Base-by-base conservation (phyloP, 2,113 vertebrate genomes). In the Platysternon megacephalum region DNA sequence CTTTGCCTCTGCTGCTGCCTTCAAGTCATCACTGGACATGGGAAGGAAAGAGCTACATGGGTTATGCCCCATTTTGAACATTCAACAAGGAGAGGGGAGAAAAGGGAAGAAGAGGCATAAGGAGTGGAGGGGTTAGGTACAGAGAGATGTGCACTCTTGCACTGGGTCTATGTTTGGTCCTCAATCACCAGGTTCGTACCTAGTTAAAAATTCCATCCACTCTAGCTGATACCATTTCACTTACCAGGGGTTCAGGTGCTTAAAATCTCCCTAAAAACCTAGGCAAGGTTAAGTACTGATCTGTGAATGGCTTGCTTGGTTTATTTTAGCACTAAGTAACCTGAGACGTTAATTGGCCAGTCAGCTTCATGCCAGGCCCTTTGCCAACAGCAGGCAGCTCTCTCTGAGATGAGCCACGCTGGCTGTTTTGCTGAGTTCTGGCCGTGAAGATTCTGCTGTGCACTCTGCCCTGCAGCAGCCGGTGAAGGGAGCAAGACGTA, bases 151-250 rank as follows among this genome's bases (percentile, higher is more conserved):
- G 72, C 22, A 11, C 24, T 42, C 21, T 74, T 74, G 14, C n/a
- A 39, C 68, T 22, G 22, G 14, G 21, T 42, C 10, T 74, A 12
- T 2, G 10, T 19, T 21, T 35, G 55, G 42, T 6, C 78, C 78
- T 80, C 4, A 29, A n/a, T 24, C 1, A 0, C 21, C 42, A 76
- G 48, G 39, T 78, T 2, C 65, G 21, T 39, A 26, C 39, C 22
- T 42, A 26, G 24, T 76, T 44, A 76, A 76, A 76, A 3, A 49
- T 84, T 51, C 29, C 39, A 35, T 2, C 46, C 32, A 42, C 51
- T 44, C 6, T 12, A 26, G 49, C 44, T 32, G 32, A 11, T 14
- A 17, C 0, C 0, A 4, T 5, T 9, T 32, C 82, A 79, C 84
- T 84, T 42, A 3, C 72, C 49, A 32, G 22, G 53, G 51, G 61